Evolutionary conservation across 2,113 vertebrate species (phyloP).

Genomic region (Semnornis frantzii): DNA sequence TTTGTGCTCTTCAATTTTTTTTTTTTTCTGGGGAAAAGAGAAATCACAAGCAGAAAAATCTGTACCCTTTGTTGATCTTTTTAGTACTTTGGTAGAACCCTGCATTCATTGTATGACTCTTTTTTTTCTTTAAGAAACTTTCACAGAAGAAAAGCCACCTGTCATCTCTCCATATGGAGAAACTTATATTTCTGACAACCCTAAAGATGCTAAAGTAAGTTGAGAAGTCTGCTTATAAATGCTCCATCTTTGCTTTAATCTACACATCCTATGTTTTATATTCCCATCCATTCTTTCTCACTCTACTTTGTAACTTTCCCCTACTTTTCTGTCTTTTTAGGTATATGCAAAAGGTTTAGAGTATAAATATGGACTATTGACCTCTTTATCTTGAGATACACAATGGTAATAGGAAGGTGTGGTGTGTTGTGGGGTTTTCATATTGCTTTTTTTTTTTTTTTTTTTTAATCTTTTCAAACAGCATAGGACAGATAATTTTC

Average conservation of each 20-base stretch:
- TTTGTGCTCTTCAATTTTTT: neutral
- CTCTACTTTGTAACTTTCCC: neutral
- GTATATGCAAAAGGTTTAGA: neutral
- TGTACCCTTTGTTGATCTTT: neutral
- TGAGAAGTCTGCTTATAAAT: neutral
- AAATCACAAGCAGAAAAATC: neutral
- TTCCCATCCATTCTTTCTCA: neutral
- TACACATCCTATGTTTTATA: neutral
- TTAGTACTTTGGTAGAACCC: neutral
- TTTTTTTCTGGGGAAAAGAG: neutral
- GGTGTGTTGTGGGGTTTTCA: neutral
- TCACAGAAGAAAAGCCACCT: conserved; percentile 71
- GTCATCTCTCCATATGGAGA: conserved; percentile 90
- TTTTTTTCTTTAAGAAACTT: conserved; percentile 43
- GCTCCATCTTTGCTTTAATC: neutral
- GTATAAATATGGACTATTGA: neutral
- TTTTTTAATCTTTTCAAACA: neutral
- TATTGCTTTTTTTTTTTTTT: no score
- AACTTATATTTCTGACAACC: conserved; percentile 82
- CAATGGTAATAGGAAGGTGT: neutral
- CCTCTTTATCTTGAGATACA: neutral
- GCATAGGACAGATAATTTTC: neutral
- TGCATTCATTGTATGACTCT: neutral
- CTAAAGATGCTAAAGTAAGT: conserved; percentile 80
- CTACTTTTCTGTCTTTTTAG: neutral